phyloP scores from a whole-genome alignment of 1,140 invertebrate genomes.

The Micrasema longulum region DNA sequence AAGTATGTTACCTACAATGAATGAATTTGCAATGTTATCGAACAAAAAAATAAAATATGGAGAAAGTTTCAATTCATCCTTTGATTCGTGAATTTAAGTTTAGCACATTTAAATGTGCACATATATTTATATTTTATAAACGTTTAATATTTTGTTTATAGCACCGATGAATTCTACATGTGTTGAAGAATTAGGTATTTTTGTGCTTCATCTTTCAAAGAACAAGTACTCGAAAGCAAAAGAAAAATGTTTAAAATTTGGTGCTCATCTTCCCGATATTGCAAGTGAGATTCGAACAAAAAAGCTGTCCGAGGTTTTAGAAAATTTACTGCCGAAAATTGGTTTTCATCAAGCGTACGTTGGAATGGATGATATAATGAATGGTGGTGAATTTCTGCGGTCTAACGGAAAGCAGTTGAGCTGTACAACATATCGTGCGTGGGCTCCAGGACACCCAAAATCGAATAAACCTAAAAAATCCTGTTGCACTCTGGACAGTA shows the following conservation, averaged over 20 bases:
- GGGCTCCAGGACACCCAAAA: slow-evolving; percentile 73
- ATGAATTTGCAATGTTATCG: no score
- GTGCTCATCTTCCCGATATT: slow-evolving; percentile 71
- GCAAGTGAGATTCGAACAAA: slow-evolving; percentile 70
- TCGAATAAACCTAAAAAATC: slow-evolving; percentile 61
- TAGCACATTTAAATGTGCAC: no score
- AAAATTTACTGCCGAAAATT: slow-evolving; percentile 55
- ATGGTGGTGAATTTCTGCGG: slow-evolving; percentile 60
- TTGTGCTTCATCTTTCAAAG: slow-evolving; percentile 63
- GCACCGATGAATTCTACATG: slow-evolving; percentile 68
- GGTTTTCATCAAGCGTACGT: slow-evolving; percentile 66
- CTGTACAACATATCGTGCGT: slow-evolving; percentile 73
- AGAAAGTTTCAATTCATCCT: no score
- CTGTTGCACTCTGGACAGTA: slow-evolving; percentile 69
- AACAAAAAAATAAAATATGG: no score
- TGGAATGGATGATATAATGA: slow-evolving; percentile 67
- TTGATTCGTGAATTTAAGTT: no score
- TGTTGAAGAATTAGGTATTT: slow-evolving; percentile 71
- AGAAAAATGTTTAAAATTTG: slow-evolving; percentile 66
- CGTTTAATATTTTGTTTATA: slow-evolving; percentile 61
- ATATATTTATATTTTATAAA: no score
- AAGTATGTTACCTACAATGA: slow-evolving; percentile 61
- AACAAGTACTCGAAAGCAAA: slow-evolving; percentile 71
- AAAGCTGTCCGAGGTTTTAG: slow-evolving; percentile 62
- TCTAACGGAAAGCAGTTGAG: slow-evolving; percentile 67